Evolutionary conservation across 2,797 vertebrate species (phyloP), one percentile per base, ranked within the genome.

Genomic region (Leucoraja ocellata): DNA sequence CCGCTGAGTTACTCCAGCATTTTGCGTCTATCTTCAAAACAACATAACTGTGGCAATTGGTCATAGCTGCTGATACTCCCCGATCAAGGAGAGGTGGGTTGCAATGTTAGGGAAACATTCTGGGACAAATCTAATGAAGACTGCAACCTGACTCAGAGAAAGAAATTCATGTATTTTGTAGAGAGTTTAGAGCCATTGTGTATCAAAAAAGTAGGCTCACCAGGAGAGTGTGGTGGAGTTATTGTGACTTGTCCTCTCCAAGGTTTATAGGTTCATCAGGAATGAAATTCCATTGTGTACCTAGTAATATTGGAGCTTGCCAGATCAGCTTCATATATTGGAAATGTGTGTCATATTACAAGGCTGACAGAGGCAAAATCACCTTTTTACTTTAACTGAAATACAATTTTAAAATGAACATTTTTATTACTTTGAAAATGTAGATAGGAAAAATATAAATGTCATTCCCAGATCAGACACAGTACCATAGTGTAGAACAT

Each of bases 351-450:
- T 23, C 73, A 6, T 28, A 76, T 78, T 16, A 14, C 5, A 10
- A 7, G 25, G 74, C 10, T 71, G 13, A 71, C 68, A 71, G 68
- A 18, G 18, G 68, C 68, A 71, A 71, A 71, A 71, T 2, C n/a
- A 28, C 9, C 74, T 77, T 76, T 54, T 76, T n/a, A 77, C 25
- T 28, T 28, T 8, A 77, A 6, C n/a, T 28, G 11, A 73, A 77
- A 77, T 28, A 0, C n/a, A 9, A 28, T 77, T n/a, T 77, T 77
- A 28, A 77, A 77, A 77, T 28, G 5, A 77, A 77, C 25, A 28
- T 28, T 28, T 78, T 78, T 78, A 78, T 78, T 78, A 78, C 76
- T 78, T 78, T 78, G 76, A 32, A n/a, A 78, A n/a, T 78, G 77
- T 76, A 28, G 25, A 78, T 10, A 36, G 46, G n/a, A 78, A n/a